Conservation (phyloP, 1,140 invertebrate species). For the Oppia nitens region DNA sequence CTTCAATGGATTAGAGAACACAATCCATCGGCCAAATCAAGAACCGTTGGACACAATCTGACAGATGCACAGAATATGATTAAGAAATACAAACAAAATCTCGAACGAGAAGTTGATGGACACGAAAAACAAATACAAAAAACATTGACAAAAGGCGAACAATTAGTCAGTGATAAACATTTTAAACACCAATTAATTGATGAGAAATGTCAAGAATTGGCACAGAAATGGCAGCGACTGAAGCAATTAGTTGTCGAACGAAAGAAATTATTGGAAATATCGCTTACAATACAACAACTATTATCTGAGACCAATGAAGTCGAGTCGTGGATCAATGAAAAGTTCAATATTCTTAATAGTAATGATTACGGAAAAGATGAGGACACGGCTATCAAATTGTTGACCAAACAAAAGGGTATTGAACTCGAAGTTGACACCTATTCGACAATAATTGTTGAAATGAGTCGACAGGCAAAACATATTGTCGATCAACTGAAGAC, state of each 20-base stretch:
- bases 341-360: constrained; percentile 56
- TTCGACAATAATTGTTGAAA: constrained; percentile 72
- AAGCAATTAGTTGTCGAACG: constrained; percentile 48
- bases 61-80: constrained; percentile 76
- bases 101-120: constrained; percentile 64
- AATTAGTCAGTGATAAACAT: constrained; percentile 50
- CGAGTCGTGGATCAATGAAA: constrained; percentile 79
- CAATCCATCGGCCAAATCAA: constrained; percentile 54
- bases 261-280: constrained; percentile 58
- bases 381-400: constrained; percentile 68
- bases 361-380: constrained; percentile 71
- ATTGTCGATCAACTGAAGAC: constrained; percentile 51
- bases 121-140: constrained; percentile 65
- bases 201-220: constrained; percentile 16
- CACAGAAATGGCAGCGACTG: constrained; percentile 34
- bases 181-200: constrained; percentile 39
- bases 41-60: constrained; percentile 38
- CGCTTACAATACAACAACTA: constrained; percentile 62
- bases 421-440: constrained; percentile 87
- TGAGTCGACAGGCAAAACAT: constrained; percentile 62
- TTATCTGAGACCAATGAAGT: constrained; percentile 64
- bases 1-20: constrained; percentile 91
- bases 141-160: constrained; percentile 49
- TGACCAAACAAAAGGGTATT: constrained; percentile 80
- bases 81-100: constrained; percentile 60